phyloP scores from a whole-genome alignment of 1,140 invertebrate species.

The Lepeophtheirus salmonis region DNA sequence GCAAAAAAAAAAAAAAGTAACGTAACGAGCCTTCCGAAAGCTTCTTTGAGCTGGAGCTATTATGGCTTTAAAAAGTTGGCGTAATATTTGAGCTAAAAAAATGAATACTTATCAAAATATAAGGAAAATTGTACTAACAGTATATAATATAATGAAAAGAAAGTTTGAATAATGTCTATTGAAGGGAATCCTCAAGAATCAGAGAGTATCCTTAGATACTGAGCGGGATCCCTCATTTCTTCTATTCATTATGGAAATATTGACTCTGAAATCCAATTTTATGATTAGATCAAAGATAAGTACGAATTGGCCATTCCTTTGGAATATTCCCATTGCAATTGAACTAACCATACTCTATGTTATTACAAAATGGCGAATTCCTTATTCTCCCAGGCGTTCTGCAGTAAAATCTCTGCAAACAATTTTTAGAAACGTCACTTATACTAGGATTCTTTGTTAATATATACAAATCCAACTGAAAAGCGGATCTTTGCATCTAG shows the following conservation, averaged over 20 bases:
- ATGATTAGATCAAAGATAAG: neutral
- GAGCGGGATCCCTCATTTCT: neutral
- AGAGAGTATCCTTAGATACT: neutral
- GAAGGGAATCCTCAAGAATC: neutral
- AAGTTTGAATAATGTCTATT: no score
- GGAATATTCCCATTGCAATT: no score
- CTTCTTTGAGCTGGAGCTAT: no score
- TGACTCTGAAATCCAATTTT: neutral
- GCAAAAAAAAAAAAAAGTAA: no score
- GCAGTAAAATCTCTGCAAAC: neutral
- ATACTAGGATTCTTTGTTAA: neutral
- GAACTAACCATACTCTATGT: neutral
- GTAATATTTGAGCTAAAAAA: no score
- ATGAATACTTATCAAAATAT: no score
- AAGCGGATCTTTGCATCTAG: neutral
- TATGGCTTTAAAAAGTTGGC: no score
- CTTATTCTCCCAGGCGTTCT: neutral
- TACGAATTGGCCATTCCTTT: no score
- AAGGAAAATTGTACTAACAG: no score
- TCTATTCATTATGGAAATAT: neutral
- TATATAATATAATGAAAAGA: no score
- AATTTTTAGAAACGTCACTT: neutral
- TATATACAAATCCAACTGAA: neutral
- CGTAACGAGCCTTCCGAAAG: no score
- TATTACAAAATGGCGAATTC: neutral